Percentiles rank a stretch among this genome's conserved stretches.
Evolutionary conservation across 2,797 vertebrate species (phyloP).

Genomic region (Microcaecilia unicolor): DNA sequence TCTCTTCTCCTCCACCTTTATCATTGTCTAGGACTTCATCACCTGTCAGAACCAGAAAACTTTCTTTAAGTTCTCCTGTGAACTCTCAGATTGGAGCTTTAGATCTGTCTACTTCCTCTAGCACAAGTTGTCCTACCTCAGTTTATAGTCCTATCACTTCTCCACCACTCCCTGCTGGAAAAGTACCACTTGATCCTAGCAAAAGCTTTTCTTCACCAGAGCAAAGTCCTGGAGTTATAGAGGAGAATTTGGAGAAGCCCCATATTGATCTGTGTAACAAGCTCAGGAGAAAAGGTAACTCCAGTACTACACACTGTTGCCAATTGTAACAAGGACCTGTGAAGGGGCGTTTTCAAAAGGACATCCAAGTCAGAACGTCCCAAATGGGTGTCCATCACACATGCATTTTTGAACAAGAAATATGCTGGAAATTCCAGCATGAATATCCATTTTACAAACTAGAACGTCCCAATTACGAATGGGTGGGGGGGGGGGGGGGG

Average conservation of each 20-base stretch:
- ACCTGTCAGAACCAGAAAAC: constrained; percentile 81
- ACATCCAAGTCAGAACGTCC: too few relatives aligned
- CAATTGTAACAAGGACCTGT: too few relatives aligned
- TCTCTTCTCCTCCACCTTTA: constrained; percentile 87
- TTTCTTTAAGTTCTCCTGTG: constrained; percentile 84
- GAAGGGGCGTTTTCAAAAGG: too few relatives aligned
- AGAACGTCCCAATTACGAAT: too few relatives aligned
- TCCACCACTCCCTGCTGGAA: constrained; percentile 66
- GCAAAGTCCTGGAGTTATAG: constrained; percentile 59
- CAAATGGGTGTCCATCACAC: too few relatives aligned
- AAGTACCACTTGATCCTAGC: constrained; percentile 64
- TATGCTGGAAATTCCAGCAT: too few relatives aligned
- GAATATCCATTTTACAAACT: too few relatives aligned
- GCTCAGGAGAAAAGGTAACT: constrained; percentile 77
- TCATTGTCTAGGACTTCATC: constrained; percentile 82
- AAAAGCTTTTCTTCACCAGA: constrained; percentile 71
- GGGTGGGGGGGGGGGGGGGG: too few relatives aligned
- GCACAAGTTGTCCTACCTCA: constrained; percentile 51
- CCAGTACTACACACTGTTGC: too few relatives aligned
- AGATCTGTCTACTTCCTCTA: constrained; percentile 68
- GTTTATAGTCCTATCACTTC: constrained; percentile 64
- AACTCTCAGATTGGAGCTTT: constrained; percentile 71
- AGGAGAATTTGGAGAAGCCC: constrained; percentile 69
- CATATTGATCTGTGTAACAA: constrained; percentile 78
- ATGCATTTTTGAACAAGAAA: too few relatives aligned